Percentiles rank a stretch among this genome's conserved stretches.
Evolutionary conservation across 2,888 invertebrate species (phyloP).

Genomic region (Drosophila acutilabella): DNA sequence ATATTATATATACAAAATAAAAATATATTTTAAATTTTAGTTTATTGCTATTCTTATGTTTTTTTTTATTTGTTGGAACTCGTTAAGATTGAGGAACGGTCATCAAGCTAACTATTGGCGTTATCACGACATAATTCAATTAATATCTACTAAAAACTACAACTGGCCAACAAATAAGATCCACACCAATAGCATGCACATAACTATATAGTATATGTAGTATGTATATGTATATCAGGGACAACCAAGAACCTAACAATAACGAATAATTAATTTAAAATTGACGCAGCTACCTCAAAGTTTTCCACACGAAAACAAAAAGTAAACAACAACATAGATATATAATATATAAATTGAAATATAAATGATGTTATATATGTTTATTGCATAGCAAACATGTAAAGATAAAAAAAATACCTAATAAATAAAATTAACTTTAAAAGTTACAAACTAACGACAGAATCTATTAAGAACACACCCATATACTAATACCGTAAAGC

Average conservation of each 20-base stretch:
- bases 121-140: conserved; percentile 28
- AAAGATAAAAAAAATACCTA: conserved; percentile 43
- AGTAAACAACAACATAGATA: conserved; percentile 49
- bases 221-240: conserved; percentile 56
- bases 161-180: conserved; percentile 43
- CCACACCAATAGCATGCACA: conserved; percentile 27
- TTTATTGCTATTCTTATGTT: conserved; percentile 30
- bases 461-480: conserved; percentile 8
- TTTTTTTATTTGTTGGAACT: conserved; percentile 43
- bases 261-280: conserved; percentile 36
- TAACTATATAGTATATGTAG: background rate
- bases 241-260: conserved; percentile 44
- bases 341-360: conserved; percentile 22
- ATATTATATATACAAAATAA: conserved; percentile 42
- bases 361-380: conserved; percentile 63
- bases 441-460: conserved; percentile 66
- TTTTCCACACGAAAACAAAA: conserved; percentile 60
- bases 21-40: conserved; percentile 58
- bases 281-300: conserved; percentile 67
- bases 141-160: conserved; percentile 15
- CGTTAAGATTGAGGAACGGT: conserved; percentile 21
- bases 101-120: conserved; percentile 30
- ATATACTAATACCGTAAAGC: conserved; percentile 17
- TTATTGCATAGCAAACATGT: conserved; percentile 77
- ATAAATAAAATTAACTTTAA: conserved; percentile 69